These are phyloP conservation scores for Ennomos erosarius DNA, from an alignment of 2,888 invertebrate genomes.

Conservation along the genomic window DNA sequence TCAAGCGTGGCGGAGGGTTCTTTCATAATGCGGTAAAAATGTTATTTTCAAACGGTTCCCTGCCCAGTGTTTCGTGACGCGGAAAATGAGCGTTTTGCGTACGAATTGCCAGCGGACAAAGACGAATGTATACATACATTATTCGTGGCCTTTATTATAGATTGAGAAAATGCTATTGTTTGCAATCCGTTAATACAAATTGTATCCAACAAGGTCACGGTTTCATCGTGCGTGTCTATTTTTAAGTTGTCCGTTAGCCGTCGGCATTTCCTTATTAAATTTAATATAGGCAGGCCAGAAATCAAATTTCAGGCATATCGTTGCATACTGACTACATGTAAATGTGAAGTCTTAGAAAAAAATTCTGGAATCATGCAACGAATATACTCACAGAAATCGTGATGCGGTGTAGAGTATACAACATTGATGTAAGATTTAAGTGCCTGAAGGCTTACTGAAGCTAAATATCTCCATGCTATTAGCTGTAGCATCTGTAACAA, in stretches of 20 bases:
- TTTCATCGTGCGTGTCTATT: no score
- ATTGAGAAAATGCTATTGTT: conserved; percentile 22
- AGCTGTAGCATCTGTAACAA: conserved; percentile 24
- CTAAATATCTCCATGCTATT: conserved; percentile 5
- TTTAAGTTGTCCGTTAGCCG: no score
- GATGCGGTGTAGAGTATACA: not conserved
- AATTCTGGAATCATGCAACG: no score
- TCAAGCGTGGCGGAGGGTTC: conserved; percentile 67
- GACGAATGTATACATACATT: conserved; percentile 37
- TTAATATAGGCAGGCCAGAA: no score
- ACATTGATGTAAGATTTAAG: conserved; percentile 1
- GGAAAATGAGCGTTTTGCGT: conserved; percentile 68
- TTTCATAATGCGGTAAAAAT: conserved; percentile 71
- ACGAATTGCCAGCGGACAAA: conserved; percentile 24
- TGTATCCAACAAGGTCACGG: no score
- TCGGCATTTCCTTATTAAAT: no score
- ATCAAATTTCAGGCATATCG: no score
- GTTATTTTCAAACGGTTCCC: conserved; percentile 69
- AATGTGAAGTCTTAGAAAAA: no score
- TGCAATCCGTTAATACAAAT: conserved; percentile 4
- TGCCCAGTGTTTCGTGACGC: conserved; percentile 58
- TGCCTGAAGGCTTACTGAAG: conserved; percentile 1
- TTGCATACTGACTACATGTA: no score
- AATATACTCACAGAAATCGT: conserved; percentile 4
- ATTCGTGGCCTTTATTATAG: conserved; percentile 35